phyloP scores from a whole-genome alignment of 2,888 invertebrate species.

The Clepsis dumicolana region DNA sequence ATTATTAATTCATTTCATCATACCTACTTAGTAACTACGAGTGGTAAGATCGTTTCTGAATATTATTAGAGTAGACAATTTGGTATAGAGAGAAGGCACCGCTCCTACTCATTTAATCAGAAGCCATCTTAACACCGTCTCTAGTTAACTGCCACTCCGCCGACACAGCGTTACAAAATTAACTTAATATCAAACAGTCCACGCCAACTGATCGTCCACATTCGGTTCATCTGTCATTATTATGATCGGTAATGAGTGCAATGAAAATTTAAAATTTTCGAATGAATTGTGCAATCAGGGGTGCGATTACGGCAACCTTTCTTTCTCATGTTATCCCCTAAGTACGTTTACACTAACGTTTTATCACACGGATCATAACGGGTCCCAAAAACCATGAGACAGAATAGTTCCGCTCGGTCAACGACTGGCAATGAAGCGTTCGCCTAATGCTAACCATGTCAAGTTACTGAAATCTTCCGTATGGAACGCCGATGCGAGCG shows the following conservation, averaged over 20 bases:
- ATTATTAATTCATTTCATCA: conserved; percentile 36
- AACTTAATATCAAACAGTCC: conserved; percentile 27
- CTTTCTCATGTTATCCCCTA: conserved; percentile 64
- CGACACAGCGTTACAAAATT: conserved; percentile 21
- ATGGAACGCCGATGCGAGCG: conserved; percentile 23
- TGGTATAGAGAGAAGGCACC: conserved; percentile 42
- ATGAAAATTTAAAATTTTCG: conserved; percentile 48
- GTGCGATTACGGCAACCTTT: conserved; percentile 71
- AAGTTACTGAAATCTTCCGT: conserved; percentile 50
- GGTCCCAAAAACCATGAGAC: conserved; percentile 79
- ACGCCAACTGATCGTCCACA: conserved; percentile 30
- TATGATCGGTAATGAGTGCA: conserved; percentile 50
- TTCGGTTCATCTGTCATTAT: conserved; percentile 30
- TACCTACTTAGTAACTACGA: conserved; percentile 37
- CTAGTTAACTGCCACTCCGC: conserved; percentile 15
- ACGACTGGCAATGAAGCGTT: conserved; percentile 77
- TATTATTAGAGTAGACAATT: conserved; percentile 23
- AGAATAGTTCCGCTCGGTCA: conserved; percentile 74
- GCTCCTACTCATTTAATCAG: conserved; percentile 27
- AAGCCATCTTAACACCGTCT: conserved; percentile 38
- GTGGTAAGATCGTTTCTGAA: conserved; percentile 40
- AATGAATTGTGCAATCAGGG: conserved; percentile 71
- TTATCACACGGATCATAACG: conserved; percentile 73
- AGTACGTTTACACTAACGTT: conserved; percentile 52
- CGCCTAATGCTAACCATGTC: conserved; percentile 70